These are phyloP conservation scores for Lepidurus couesii DNA, from an alignment of 1,140 invertebrate species.

Conservation along the genomic window DNA sequence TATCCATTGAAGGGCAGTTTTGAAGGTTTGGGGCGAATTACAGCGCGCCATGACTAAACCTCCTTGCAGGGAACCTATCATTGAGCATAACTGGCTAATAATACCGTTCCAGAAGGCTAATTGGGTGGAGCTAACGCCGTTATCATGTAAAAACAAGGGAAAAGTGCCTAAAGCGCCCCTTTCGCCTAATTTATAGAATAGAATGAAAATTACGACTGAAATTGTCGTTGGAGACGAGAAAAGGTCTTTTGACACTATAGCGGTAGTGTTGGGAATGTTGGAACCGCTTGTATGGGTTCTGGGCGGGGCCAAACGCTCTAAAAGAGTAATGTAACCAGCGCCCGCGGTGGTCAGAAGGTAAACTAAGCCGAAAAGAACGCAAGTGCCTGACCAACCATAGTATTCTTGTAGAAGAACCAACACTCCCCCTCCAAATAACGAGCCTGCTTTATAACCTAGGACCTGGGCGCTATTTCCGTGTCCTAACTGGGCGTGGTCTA, in stretches of 20 bases:
- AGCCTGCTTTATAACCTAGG: constrained; percentile 48
- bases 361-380: constrained; percentile 34
- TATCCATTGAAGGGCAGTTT: constrained; percentile 20
- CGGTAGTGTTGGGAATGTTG: background rate
- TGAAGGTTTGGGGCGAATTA: background rate
- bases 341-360: constrained; percentile 35
- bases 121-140: constrained; percentile 40
- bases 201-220: constrained; percentile 39
- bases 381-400: constrained; percentile 37
- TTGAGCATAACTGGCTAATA: constrained; percentile 44
- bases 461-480: constrained; percentile 49
- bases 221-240: constrained; percentile 34
- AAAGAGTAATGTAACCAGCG: constrained; percentile 31
- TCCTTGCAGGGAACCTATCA: constrained; percentile 45
- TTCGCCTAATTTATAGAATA: constrained; percentile 45
- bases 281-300: background rate
- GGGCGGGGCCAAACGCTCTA: background rate
- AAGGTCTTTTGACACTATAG: constrained; percentile 18
- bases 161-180: constrained; percentile 44
- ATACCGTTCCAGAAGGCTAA: constrained; percentile 48
- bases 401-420: constrained; percentile 38
- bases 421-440: constrained; percentile 45
- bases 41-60: constrained; percentile 40
- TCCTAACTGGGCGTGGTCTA: constrained; percentile 44
- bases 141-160: constrained; percentile 46